phyloP scores from a whole-genome alignment of 1,140 invertebrate species.

The Drosophila serrata region DNA sequence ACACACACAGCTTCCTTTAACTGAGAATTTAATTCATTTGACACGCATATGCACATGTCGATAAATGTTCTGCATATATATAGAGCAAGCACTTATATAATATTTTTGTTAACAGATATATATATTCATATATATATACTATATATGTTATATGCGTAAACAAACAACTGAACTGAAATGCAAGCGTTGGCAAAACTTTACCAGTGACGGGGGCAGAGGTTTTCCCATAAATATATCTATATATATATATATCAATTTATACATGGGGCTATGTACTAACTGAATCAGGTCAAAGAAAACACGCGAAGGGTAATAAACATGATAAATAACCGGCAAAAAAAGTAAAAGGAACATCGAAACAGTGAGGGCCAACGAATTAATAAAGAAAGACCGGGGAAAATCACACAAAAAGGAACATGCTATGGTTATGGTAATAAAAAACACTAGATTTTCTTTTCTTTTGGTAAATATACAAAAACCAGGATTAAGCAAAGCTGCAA shows the following conservation, averaged over 20 bases:
- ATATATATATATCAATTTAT: constrained; percentile 1
- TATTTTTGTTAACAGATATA: constrained; percentile 34
- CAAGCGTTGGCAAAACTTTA: constrained; percentile 43
- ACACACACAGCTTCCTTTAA: constrained; percentile 11
- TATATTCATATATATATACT: background rate
- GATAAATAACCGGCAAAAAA: constrained; percentile 35
- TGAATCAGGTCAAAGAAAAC: constrained; percentile 53
- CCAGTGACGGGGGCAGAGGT: constrained; percentile 9
- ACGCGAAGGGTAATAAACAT: constrained; percentile 54
- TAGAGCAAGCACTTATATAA: constrained; percentile 32
- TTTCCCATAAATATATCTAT: constrained; percentile 31
- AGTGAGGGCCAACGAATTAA: constrained; percentile 30
- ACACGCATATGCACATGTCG: constrained; percentile 29
- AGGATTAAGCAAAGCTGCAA: background rate
- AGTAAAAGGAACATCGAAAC: background rate
- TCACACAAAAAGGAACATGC: background rate
- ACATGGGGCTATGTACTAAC: constrained; percentile 17
- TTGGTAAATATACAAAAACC: background rate
- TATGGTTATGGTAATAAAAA: constrained; percentile 4
- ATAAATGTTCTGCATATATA: constrained; percentile 35
- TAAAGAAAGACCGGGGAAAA: constrained; percentile 16
- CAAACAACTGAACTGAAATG: constrained; percentile 33
- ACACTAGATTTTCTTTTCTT: background rate
- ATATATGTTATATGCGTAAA: constrained; percentile 11
- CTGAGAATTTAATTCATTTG: constrained; percentile 47